Conservation (phyloP, 1,140 invertebrate genomes). For the Drosophila carrolli region DNA sequence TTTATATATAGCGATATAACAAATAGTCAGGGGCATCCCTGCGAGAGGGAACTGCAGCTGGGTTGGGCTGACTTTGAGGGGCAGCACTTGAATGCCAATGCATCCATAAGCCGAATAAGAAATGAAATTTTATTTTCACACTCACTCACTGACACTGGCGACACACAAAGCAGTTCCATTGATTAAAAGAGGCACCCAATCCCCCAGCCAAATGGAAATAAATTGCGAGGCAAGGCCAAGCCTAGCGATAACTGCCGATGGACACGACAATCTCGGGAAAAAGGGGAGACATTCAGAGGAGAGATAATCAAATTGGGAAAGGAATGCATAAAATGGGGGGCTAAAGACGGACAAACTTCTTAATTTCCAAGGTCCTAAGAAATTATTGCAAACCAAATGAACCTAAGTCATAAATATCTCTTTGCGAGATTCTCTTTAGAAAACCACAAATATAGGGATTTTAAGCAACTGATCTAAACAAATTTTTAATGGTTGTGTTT, state of each 20-base stretch:
- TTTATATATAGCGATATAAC: constrained; percentile 45
- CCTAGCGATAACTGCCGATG: constrained; percentile 71
- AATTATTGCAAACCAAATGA: background rate
- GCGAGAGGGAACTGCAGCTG: constrained; percentile 21
- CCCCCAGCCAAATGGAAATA: constrained; percentile 39
- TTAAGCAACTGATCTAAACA: too few relatives aligned
- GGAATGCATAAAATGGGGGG: constrained; percentile 42
- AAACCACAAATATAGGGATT: too few relatives aligned
- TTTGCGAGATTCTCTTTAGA: background rate
- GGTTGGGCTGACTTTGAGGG: constrained; percentile 51
- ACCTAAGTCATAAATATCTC: constrained; percentile 7
- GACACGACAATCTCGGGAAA: constrained; percentile 58
- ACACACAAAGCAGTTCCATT: constrained; percentile 70
- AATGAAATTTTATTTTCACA: constrained; percentile 42
- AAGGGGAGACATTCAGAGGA: constrained; percentile 10
- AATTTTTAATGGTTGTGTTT: too few relatives aligned
- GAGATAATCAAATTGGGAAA: constrained; percentile 44
- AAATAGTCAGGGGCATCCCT: constrained; percentile 45
- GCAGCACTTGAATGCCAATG: constrained; percentile 64
- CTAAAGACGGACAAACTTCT: constrained; percentile 1
- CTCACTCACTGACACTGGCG: constrained; percentile 26
- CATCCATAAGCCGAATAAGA: constrained; percentile 62
- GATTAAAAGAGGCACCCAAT: constrained; percentile 56
- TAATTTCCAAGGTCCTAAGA: background rate
- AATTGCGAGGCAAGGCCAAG: constrained; percentile 69